Conservation (phyloP, 2,888 invertebrate genomes). For the Phrixothrix hirtus region DNA sequence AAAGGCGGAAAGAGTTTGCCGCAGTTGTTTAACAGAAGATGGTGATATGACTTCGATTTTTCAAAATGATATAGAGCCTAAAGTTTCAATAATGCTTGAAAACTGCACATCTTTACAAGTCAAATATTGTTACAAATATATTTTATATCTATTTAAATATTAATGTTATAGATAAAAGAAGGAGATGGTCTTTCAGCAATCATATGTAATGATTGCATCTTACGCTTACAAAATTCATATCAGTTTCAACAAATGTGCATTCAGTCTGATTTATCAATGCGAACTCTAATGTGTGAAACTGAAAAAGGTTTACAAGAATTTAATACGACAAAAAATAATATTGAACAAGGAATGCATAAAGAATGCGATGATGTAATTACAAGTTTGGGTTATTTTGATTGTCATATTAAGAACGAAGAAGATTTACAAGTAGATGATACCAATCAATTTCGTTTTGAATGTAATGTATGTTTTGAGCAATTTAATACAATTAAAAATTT, state of each 20-base stretch:
- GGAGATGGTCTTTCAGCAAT: constrained; percentile 57
- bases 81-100: constrained; percentile 56
- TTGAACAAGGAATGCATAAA: neutral
- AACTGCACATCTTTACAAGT: constrained; percentile 59
- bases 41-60: constrained; percentile 52
- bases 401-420: no score
- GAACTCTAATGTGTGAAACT: neutral
- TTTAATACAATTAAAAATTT: constrained; percentile 4
- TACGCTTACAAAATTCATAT: constrained; percentile 55
- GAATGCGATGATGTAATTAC: no score
- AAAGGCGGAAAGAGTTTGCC: constrained; percentile 55
- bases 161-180: constrained; percentile 49
- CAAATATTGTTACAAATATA: no score
- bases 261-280: constrained; percentile 51
- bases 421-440: neutral
- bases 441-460: constrained; percentile 1
- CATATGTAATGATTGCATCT: constrained; percentile 57
- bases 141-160: no score
- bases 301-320: neutral
- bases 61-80: constrained; percentile 48
- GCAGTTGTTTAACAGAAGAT: constrained; percentile 56
- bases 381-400: no score
- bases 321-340: neutral
- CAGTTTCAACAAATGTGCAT: constrained; percentile 59
- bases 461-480: constrained; percentile 3